Conservation (phyloP, 2,888 invertebrate genomes). For the Callosobruchus maculatus region DNA sequence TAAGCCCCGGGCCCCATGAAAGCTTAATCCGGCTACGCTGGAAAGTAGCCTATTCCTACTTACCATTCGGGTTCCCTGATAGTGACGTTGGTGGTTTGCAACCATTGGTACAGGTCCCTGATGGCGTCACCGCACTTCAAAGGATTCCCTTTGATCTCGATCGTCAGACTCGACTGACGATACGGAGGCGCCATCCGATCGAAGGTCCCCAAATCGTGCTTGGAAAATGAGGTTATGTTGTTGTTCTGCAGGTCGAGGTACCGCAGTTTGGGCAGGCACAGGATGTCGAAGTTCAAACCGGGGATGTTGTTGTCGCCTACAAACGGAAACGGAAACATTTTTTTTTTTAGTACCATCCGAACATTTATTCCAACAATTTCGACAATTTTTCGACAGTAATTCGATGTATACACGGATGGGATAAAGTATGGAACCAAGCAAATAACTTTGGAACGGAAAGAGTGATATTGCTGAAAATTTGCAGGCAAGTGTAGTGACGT, state of each 20-base stretch:
- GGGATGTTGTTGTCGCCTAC: constrained; percentile 58
- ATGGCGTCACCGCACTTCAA: constrained; percentile 67
- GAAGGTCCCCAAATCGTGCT: constrained; percentile 55
- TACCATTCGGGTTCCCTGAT: constrained; percentile 54
- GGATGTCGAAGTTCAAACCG: constrained; percentile 62
- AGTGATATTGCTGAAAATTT: no score
- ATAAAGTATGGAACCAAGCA: no score
- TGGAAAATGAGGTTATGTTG: constrained; percentile 57
- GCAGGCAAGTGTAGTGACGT: no score
- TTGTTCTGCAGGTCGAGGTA: constrained; percentile 69
- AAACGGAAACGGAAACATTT: not conserved
- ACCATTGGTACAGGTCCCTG: constrained; percentile 60
- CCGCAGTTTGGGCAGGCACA: constrained; percentile 62
- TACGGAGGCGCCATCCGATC: constrained; percentile 53
- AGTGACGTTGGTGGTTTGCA: constrained; percentile 58
- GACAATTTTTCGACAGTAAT: no score
- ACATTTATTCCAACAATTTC: no score
- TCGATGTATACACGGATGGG: no score
- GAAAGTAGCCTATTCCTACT: no score
- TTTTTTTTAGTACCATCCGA: no score
- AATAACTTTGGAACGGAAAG: no score
- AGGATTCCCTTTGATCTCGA: constrained; percentile 66
- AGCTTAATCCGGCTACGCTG: no score
- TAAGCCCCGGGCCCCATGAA: no score
- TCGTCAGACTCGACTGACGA: constrained; percentile 49